A percentile compares a stretch with the other conserved stretches of the same genome.
Conservation (phyloP, 2,888 invertebrate species). For the Xanthostigma xanthostigma region DNA sequence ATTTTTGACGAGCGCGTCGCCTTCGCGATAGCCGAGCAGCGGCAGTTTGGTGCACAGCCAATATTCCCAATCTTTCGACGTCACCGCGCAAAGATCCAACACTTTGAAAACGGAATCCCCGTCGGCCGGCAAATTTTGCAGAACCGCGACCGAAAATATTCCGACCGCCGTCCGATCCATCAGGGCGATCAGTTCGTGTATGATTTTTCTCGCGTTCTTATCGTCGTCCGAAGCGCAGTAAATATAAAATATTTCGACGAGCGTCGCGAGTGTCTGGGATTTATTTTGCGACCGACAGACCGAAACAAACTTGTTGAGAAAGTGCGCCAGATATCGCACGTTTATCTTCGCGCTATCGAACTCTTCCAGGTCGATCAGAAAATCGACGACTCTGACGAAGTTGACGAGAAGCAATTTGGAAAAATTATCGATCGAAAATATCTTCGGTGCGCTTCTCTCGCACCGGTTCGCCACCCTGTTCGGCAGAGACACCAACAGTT, state of each 20-base stretch:
- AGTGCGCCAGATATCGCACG: too few relatives aligned
- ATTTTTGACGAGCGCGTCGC: too few relatives aligned
- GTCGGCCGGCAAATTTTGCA: slow-evolving; percentile 35
- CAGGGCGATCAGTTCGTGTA: slow-evolving; percentile 16
- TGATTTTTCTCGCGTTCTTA: slow-evolving; percentile 19
- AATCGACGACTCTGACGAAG: slow-evolving; percentile 42
- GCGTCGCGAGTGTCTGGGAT: too few relatives aligned
- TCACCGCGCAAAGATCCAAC: slow-evolving; percentile 34
- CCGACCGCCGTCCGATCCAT: slow-evolving; percentile 45
- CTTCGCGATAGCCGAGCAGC: slow-evolving; percentile 29
- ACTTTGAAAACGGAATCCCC: slow-evolving; percentile 30
- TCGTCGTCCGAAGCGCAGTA: too few relatives aligned
- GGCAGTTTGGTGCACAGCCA: slow-evolving; percentile 46
- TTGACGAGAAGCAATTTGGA: slow-evolving; percentile 43
- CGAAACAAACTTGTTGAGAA: too few relatives aligned
- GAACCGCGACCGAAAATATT: slow-evolving; percentile 35
- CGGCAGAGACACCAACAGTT: slow-evolving; percentile 50
- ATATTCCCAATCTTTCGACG: slow-evolving; percentile 47
- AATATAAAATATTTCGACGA: too few relatives aligned
- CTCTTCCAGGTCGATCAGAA: slow-evolving; percentile 31
- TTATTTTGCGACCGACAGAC: too few relatives aligned
- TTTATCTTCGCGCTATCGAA: slow-evolving; percentile 18
- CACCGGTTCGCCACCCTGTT: slow-evolving; percentile 53
- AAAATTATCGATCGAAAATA: slow-evolving; percentile 42
- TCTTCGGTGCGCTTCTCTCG: slow-evolving; percentile 35